Conservation (phyloP, 2,888 invertebrate species). For the Allygus modestus region DNA sequence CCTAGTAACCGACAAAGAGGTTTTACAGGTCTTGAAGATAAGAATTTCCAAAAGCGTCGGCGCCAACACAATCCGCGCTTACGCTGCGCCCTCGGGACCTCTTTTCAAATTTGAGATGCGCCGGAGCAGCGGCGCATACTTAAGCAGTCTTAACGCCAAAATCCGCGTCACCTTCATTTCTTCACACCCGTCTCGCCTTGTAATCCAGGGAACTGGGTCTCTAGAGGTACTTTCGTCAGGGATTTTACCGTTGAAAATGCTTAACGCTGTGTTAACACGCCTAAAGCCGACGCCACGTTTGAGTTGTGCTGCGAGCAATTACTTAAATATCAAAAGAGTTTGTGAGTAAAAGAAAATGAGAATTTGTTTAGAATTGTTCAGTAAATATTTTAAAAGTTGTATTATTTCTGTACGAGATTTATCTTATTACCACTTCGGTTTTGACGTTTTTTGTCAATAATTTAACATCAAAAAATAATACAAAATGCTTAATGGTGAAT, state of each 20-base stretch:
- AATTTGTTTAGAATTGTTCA: no score
- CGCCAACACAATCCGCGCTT: background rate
- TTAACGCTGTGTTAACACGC: slow-evolving; percentile 11
- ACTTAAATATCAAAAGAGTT: no score
- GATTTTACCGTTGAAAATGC: slow-evolving; percentile 36
- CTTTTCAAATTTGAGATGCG: slow-evolving; percentile 40
- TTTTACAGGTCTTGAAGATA: slow-evolving; percentile 13
- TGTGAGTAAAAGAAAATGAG: no score
- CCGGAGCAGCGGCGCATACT: slow-evolving; percentile 36
- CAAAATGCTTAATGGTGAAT: no score
- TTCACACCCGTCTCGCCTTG: slow-evolving; percentile 35
- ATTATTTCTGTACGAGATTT: no score
- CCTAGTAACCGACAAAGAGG: slow-evolving; percentile 8
- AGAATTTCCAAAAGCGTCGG: slow-evolving; percentile 36
- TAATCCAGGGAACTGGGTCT: slow-evolving; percentile 42
- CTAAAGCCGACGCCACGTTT: background rate
- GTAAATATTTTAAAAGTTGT: no score
- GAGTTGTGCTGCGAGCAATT: no score
- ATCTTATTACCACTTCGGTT: no score
- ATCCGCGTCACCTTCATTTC: slow-evolving; percentile 43
- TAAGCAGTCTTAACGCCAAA: slow-evolving; percentile 51
- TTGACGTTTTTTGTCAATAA: no score
- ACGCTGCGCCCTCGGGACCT: slow-evolving; percentile 1
- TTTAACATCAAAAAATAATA: no score
- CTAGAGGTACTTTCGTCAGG: slow-evolving; percentile 3